Evolutionary conservation across 2,888 invertebrate genomes (phyloP).

Genomic region (Coleophora deauratella): DNA sequence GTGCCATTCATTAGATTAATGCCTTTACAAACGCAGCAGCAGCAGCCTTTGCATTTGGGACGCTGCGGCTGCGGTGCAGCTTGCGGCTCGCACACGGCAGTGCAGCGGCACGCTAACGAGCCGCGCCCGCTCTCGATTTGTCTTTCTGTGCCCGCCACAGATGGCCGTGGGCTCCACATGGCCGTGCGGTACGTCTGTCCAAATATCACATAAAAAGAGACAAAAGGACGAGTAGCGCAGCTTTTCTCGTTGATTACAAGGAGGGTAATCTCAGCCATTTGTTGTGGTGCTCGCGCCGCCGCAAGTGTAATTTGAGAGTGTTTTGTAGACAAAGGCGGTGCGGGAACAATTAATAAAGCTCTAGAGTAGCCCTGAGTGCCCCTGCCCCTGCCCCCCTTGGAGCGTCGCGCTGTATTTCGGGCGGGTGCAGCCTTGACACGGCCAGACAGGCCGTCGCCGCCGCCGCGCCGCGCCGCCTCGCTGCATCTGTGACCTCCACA

Average conservation of each 20-base stretch:
- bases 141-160: too few species aligned
- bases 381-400: not conserved
- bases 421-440: conserved; percentile 27
- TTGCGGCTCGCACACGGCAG: too few species aligned
- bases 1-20: too few species aligned
- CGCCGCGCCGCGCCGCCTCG: conserved; percentile 14
- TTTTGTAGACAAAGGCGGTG: not conserved
- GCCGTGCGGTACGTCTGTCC: too few species aligned
- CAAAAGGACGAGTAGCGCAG: too few species aligned
- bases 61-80: too few species aligned
- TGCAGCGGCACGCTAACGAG: too few species aligned
- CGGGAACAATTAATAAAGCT: conserved; percentile 4
- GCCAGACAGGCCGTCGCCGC: conserved; percentile 14
- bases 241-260: conserved; percentile 1
- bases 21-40: too few species aligned
- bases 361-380: not conserved
- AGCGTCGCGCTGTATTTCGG: not conserved
- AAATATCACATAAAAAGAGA: too few species aligned
- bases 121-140: too few species aligned
- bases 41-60: too few species aligned
- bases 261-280: conserved; percentile 3
- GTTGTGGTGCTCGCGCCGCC: not conserved
- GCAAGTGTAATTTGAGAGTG: conserved; percentile 1
- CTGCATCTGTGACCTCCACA: not conserved
- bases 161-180: too few species aligned